Percentiles rank a stretch among this genome's conserved stretches.
Conservation (phyloP, 2,113 vertebrate genomes). For the Paralichthys olivaceus region DNA sequence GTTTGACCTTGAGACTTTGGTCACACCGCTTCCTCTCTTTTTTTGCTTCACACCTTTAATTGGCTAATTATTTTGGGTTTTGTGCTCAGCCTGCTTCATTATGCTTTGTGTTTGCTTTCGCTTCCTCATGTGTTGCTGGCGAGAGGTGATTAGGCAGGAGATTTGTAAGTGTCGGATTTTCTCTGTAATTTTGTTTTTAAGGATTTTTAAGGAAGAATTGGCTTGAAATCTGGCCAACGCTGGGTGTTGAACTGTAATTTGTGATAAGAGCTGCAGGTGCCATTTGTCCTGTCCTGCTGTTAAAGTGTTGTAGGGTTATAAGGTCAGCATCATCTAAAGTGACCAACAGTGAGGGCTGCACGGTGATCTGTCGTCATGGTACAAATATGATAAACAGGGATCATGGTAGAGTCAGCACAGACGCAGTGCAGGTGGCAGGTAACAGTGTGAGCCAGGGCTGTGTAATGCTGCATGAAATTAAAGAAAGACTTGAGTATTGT, state of each 20-base stretch:
- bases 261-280: not conserved
- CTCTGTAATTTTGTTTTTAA: slow-evolving; percentile 60
- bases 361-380: not conserved
- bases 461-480: slow-evolving; percentile 35
- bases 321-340: slow-evolving; percentile 27
- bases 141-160: slow-evolving; percentile 74
- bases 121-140: slow-evolving; percentile 61
- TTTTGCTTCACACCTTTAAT: slow-evolving; percentile 82
- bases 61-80: slow-evolving; percentile 83
- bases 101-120: slow-evolving; percentile 66
- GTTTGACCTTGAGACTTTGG: slow-evolving; percentile 80
- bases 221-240: slow-evolving; percentile 23
- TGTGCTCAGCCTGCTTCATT: slow-evolving; percentile 72
- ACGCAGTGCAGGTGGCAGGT: slow-evolving; percentile 39
- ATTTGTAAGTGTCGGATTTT: slow-evolving; percentile 74
- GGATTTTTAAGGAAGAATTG: slow-evolving; percentile 17
- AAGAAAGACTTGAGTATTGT: slow-evolving; percentile 33
- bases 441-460: slow-evolving; percentile 33
- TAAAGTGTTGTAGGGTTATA: not conserved
- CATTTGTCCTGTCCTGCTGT: not conserved
- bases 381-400: slow-evolving; percentile 23
- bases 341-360: slow-evolving; percentile 10
- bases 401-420: not conserved
- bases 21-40: slow-evolving; percentile 63
- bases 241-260: slow-evolving; percentile 8